Base-by-base conservation (phyloP, 1,140 invertebrate genomes). In the Druon quercuslanigerum region DNA sequence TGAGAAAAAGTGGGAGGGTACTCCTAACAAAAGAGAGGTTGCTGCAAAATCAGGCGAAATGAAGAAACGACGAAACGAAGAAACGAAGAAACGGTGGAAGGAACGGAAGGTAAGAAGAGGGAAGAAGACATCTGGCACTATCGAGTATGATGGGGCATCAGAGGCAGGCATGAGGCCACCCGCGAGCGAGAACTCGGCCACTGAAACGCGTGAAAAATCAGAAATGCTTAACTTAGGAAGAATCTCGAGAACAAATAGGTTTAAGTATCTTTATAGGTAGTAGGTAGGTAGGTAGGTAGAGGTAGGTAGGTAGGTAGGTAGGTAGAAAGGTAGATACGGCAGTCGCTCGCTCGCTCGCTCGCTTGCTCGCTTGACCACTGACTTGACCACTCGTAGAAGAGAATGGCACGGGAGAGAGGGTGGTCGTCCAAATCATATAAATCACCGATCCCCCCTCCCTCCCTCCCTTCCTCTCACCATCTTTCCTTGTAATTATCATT, bases 401-500 rank as follows among this genome's bases (percentile, higher is more conserved):
- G 66, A 77, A 73, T 76, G 76, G 25, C 25, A 5, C 3, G 25
- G 79, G 81, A 79, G 80, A 71, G 75, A 84, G 77, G 79, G 81
- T 78, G 73, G 71, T 60, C 77, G 77, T 75, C 71, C 77, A 77
- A 79, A 79, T 76, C 76, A 78, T 79, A 83, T 82, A 81, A 84
- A 82, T 84, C 83, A 84, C 80, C 72, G 71, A 75, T 56, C 74
- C 78, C 20, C 20, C 20, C 20, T 25, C 20, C 1, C 20, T 25
- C 20, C 1, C 1, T 25, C 20, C 5, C 25, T 33, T 3, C 25
- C 25, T 33, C 25, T 4, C 25, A 33, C 25, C 2, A 3, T 80
- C 71, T 80, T 79, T 79, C 83, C 80, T 81, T 81, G 83, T 78
- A 84, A 82, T 84, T 82, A 82, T 82, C 79, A 73, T 84, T 84